These are phyloP conservation scores for Formica aserva DNA, from an alignment of 2,888 invertebrate species.

Conservation along the genomic window DNA sequence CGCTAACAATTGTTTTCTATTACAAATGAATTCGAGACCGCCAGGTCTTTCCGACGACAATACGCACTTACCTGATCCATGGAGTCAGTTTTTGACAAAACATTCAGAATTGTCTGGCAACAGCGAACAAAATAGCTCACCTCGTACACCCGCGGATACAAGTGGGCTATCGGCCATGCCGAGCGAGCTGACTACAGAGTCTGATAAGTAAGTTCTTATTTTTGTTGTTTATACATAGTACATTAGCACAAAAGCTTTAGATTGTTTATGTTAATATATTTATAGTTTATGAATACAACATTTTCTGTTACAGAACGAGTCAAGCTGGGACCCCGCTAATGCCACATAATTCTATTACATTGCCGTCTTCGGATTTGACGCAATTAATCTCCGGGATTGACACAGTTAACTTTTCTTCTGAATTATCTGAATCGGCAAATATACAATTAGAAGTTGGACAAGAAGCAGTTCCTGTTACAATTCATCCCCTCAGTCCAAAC, in stretches of 20 bases:
- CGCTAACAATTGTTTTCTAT: slow-evolving; percentile 93
- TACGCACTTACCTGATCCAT: slow-evolving; percentile 92
- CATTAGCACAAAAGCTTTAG: background rate
- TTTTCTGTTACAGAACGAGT: slow-evolving; percentile 77
- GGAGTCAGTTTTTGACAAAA: slow-evolving; percentile 92
- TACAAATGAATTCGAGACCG: slow-evolving; percentile 95
- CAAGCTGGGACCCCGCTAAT: slow-evolving; percentile 83
- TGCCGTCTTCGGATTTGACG: slow-evolving; percentile 80
- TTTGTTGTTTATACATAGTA: background rate
- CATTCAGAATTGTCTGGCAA: slow-evolving; percentile 84
- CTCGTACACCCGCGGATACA: slow-evolving; percentile 88
- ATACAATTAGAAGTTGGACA: slow-evolving; percentile 86
- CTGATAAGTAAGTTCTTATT: slow-evolving; percentile 78
- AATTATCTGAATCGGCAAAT: slow-evolving; percentile 75
- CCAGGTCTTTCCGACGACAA: slow-evolving; percentile 86
- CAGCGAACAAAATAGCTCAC: slow-evolving; percentile 87
- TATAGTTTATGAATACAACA: slow-evolving; percentile 11
- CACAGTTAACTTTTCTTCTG: slow-evolving; percentile 79
- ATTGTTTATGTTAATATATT: slow-evolving; percentile 19
- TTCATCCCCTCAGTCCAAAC: slow-evolving; percentile 92
- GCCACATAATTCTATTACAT: slow-evolving; percentile 76
- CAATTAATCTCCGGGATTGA: slow-evolving; percentile 67
- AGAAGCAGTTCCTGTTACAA: slow-evolving; percentile 86
- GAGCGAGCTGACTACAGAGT: slow-evolving; percentile 82
- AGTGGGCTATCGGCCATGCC: slow-evolving; percentile 86